These are phyloP conservation scores for Sinotaia quadrata DNA, from an alignment of 2,888 invertebrate species.

Conservation along the genomic window DNA sequence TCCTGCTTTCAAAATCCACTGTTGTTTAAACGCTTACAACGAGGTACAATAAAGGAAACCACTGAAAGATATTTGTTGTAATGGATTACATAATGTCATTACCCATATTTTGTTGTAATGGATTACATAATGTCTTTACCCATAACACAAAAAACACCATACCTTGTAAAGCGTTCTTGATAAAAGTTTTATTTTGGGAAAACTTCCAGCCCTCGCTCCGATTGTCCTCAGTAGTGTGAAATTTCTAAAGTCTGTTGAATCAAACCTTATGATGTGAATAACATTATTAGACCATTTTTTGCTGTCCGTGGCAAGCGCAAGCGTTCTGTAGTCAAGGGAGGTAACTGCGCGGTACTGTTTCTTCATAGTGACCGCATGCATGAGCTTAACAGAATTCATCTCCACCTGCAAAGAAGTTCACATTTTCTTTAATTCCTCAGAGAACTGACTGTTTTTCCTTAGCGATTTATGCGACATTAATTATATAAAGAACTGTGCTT, in stretches of 20 bases:
- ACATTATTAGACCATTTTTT: conserved; percentile 10
- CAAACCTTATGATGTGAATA: conserved; percentile 16
- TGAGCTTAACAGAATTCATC: not conserved
- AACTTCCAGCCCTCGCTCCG: not conserved
- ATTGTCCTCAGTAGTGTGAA: conserved; percentile 8
- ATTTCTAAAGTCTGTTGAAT: conserved; percentile 11
- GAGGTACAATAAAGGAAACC: too few relatives aligned
- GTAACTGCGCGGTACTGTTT: conserved; percentile 21
- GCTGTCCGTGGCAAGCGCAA: conserved; percentile 22
- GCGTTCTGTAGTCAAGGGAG: conserved; percentile 17
- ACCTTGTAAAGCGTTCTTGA: conserved; percentile 19
- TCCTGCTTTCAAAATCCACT: too few relatives aligned
- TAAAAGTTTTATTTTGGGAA: not conserved
- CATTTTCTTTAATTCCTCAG: not conserved
- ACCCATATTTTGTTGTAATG: too few relatives aligned
- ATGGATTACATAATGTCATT: too few relatives aligned
- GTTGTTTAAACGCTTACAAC: too few relatives aligned
- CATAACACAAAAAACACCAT: not conserved
- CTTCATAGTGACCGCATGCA: conserved; percentile 19
- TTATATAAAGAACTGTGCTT: too few relatives aligned
- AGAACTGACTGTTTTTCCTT: too few relatives aligned
- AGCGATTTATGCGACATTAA: too few relatives aligned
- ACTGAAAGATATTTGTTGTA: too few relatives aligned
- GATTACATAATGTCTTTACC: too few relatives aligned
- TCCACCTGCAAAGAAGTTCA: conserved; percentile 2